Evolutionary conservation across 2,797 vertebrate species (phyloP).

Genomic region (Xiphorhynchus erythropygius): DNA sequence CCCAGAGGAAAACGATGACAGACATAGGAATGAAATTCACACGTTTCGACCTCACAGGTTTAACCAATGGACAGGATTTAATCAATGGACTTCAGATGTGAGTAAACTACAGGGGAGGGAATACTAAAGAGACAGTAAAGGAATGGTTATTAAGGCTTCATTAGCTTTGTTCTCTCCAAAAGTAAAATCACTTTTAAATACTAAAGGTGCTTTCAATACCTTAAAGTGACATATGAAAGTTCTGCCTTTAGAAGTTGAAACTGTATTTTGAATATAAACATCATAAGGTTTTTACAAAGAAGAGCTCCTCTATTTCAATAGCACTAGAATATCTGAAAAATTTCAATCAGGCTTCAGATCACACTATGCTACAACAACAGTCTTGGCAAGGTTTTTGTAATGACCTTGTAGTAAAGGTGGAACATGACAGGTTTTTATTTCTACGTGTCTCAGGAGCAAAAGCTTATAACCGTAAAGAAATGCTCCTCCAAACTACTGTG

Average conservation of each 20-base stretch:
- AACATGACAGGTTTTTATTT: conserved; percentile 40
- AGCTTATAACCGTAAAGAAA: conserved; percentile 47
- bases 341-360: neutral
- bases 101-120: neutral
- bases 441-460: neutral
- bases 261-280: neutral
- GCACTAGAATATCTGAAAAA: neutral
- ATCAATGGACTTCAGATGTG: neutral
- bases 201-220: neutral
- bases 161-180: neutral
- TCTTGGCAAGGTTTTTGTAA: conserved; percentile 16
- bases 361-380: neutral
- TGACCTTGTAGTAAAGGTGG: conserved; percentile 47
- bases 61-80: neutral
- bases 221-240: neutral
- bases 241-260: neutral
- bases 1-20: neutral
- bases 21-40: neutral
- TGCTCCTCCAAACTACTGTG: neutral
- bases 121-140: neutral
- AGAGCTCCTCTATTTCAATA: neutral
- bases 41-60: neutral
- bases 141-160: neutral
- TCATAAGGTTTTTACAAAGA: neutral
- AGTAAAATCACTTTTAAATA: neutral